Conservation (phyloP, 2,888 invertebrate species). For the Torymus texanus region DNA sequence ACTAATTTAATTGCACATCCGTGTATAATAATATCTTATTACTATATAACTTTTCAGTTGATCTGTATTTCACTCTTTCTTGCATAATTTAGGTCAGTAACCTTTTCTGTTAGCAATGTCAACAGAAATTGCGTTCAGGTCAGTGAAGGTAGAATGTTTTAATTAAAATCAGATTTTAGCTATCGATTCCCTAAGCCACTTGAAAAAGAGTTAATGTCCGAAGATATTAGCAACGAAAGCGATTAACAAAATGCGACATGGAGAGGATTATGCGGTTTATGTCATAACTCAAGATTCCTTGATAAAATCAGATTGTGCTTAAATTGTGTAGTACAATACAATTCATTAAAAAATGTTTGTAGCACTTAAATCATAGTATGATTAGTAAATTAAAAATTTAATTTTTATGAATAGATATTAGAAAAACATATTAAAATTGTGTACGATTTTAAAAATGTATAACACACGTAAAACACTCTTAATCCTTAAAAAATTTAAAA, state of each 20-base stretch:
- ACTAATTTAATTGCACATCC: too few species aligned
- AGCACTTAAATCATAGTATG: too few species aligned
- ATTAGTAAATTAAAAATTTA: too few species aligned
- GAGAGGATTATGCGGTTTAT: background rate
- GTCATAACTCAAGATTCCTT: background rate
- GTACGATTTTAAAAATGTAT: too few species aligned
- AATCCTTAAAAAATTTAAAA: too few species aligned
- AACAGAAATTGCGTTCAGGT: background rate
- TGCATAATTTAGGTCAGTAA: too few species aligned
- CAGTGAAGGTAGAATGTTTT: background rate
- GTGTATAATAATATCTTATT: too few species aligned
- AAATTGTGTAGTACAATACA: background rate
- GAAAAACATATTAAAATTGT: too few species aligned
- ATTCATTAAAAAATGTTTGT: background rate
- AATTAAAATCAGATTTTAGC: slow-evolving; percentile 30
- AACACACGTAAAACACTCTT: too few species aligned
- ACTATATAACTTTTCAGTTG: too few species aligned
- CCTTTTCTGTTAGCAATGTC: background rate
- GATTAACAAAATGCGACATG: slow-evolving; percentile 20
- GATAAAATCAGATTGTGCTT: slow-evolving; percentile 2
- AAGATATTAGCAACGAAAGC: slow-evolving; percentile 9
- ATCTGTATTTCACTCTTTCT: too few species aligned
- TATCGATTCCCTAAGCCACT: slow-evolving; percentile 13
- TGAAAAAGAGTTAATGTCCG: slow-evolving; percentile 8
- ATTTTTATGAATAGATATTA: too few species aligned